Conservation (phyloP, 2,113 vertebrate species). For the Balaeniceps rex region DNA sequence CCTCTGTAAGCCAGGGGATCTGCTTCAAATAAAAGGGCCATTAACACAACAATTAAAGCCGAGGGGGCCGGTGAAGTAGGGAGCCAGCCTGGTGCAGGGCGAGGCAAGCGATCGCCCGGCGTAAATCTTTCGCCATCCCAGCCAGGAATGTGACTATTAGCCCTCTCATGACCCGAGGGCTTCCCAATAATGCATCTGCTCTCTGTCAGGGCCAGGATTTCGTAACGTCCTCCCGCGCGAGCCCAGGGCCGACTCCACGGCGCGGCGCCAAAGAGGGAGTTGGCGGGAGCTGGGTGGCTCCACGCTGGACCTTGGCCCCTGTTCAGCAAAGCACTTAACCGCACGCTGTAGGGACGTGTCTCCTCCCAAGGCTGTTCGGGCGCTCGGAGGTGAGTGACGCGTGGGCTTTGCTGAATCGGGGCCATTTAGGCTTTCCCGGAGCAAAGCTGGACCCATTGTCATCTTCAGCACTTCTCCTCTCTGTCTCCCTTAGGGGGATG, state of each 20-base stretch:
- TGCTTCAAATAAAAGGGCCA: slow-evolving; percentile 80
- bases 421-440: background rate
- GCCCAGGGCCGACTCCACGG: slow-evolving; percentile 31
- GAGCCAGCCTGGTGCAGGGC: slow-evolving; percentile 71
- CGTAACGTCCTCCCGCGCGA: slow-evolving; percentile 23
- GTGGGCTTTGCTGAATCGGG: background rate
- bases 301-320: background rate
- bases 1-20: slow-evolving; percentile 74
- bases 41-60: slow-evolving; percentile 79
- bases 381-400: background rate
- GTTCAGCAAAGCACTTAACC: slow-evolving; percentile 31
- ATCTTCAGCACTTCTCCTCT: background rate
- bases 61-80: slow-evolving; percentile 68
- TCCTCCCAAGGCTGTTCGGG: background rate
- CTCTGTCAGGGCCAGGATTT: slow-evolving; percentile 71
- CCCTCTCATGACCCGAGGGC: slow-evolving; percentile 71
- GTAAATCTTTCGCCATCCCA: slow-evolving; percentile 75
- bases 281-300: background rate
- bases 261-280: slow-evolving; percentile 26
- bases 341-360: background rate
- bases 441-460: background rate
- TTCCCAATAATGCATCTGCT: slow-evolving; percentile 74
- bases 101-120: slow-evolving; percentile 52
- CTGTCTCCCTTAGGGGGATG: background rate
- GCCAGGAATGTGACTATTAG: slow-evolving; percentile 78